Evolutionary conservation across 2,888 invertebrate species (phyloP).

Genomic region (Serrognathus titanus): DNA sequence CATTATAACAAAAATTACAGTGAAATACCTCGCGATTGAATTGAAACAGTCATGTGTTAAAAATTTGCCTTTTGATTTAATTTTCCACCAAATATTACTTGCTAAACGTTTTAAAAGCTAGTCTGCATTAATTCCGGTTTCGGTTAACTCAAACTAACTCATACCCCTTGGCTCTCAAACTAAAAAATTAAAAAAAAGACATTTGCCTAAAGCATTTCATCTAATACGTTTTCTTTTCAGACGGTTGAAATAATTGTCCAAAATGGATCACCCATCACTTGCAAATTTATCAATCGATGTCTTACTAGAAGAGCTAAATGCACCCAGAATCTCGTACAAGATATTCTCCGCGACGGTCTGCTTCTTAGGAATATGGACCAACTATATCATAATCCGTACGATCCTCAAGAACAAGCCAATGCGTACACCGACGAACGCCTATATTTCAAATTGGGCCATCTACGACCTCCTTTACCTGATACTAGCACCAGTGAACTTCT

Average conservation of each 20-base stretch:
- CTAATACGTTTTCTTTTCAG: not conserved
- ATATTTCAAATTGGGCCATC: constrained; percentile 19
- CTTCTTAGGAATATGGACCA: constrained; percentile 17
- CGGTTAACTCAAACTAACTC: constrained; percentile 1
- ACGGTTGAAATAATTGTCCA: too few species aligned
- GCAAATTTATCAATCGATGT: not conserved
- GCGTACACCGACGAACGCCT: constrained; percentile 18
- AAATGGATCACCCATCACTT: not conserved
- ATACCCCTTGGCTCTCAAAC: constrained; percentile 1
- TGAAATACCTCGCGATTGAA: too few species aligned
- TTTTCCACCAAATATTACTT: too few species aligned
- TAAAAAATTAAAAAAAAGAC: not conserved
- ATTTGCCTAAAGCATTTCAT: not conserved
- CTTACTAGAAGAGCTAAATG: not conserved
- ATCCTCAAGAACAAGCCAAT: constrained; percentile 18
- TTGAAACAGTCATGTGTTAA: too few species aligned
- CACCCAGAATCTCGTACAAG: constrained; percentile 10
- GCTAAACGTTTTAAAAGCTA: too few species aligned
- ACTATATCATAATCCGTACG: constrained; percentile 18
- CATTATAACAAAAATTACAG: too few species aligned
- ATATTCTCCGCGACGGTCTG: constrained; percentile 18
- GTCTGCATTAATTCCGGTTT: too few species aligned
- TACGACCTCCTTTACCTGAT: constrained; percentile 18
- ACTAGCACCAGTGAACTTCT: constrained; percentile 16
- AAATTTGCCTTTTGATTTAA: too few species aligned